Percentiles rank a stretch among this genome's conserved stretches.
Conservation (phyloP, 35 echinoderm and acorn worm genomes). For the Strongylocentrotus purpuratus region DNA sequence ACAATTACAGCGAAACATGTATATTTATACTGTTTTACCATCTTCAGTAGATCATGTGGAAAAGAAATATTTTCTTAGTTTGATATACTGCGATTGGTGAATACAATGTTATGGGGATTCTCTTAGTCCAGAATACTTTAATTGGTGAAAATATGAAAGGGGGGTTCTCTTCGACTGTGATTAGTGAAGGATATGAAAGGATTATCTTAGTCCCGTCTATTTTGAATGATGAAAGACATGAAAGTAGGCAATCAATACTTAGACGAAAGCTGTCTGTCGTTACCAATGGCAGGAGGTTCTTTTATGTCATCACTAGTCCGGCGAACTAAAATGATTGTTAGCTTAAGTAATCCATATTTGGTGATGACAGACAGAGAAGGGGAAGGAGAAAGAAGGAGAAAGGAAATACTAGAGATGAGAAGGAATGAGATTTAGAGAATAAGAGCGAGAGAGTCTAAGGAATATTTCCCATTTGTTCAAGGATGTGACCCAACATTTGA, state of each 20-base stretch:
- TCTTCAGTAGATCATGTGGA: neutral
- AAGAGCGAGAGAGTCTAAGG: neutral
- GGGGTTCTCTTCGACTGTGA: too few relatives aligned
- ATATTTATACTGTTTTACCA: neutral
- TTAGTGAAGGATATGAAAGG: neutral
- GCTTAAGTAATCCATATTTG: neutral
- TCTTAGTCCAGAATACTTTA: too few relatives aligned
- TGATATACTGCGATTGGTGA: too few relatives aligned
- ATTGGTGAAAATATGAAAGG: too few relatives aligned
- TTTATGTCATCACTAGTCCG: neutral
- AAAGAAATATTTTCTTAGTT: neutral
- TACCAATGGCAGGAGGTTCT: neutral
- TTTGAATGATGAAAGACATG: neutral
- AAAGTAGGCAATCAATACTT: neutral
- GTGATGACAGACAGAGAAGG: neutral
- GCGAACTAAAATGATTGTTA: neutral
- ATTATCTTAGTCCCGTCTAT: neutral
- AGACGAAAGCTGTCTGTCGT: neutral
- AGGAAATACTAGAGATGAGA: neutral
- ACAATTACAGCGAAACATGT: too few relatives aligned
- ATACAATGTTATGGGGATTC: too few relatives aligned
- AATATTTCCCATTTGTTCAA: neutral
- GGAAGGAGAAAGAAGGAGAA: neutral
- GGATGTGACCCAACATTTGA: neutral
- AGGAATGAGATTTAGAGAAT: neutral